Evolutionary conservation across 1,140 invertebrate genomes (phyloP).

Genomic region (Elysia chlorotica): DNA sequence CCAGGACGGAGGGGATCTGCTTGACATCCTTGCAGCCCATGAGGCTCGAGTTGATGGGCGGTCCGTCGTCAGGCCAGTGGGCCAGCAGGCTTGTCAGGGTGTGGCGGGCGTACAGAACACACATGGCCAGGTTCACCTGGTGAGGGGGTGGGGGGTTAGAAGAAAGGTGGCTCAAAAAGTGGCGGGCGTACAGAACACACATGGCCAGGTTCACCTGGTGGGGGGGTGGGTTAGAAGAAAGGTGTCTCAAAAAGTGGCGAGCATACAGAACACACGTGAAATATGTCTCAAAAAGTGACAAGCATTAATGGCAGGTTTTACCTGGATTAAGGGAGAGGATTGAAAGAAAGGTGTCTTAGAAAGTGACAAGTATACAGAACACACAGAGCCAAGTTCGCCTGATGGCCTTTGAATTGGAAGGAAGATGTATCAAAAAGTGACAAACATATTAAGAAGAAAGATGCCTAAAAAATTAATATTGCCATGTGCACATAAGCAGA

Average conservation of each 20-base stretch:
- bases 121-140: slow-evolving; percentile 54
- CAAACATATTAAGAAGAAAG: slow-evolving; percentile 53
- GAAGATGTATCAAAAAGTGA: slow-evolving; percentile 51
- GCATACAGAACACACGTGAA: slow-evolving; percentile 55
- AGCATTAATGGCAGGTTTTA: slow-evolving; percentile 58
- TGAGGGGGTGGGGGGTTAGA: no score
- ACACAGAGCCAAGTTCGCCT: slow-evolving; percentile 54
- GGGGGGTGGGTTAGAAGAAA: no score
- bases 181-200: slow-evolving; percentile 53
- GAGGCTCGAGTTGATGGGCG: slow-evolving; percentile 49
- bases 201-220: slow-evolving; percentile 53
- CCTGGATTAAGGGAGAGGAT: no score
- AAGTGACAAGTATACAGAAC: slow-evolving; percentile 56
- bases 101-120: slow-evolving; percentile 55
- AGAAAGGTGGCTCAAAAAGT: slow-evolving; percentile 52
- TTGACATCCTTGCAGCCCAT: slow-evolving; percentile 53
- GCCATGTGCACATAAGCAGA: no score
- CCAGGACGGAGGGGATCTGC: slow-evolving; percentile 57
- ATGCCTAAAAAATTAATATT: no score
- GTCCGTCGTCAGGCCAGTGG: slow-evolving; percentile 51
- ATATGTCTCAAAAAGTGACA: no score
- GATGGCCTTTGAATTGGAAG: no score
- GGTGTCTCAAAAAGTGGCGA: slow-evolving; percentile 48
- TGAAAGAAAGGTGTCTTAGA: slow-evolving; percentile 48
- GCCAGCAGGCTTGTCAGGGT: slow-evolving; percentile 52